Evolutionary conservation across 2,888 invertebrate genomes (phyloP).

Genomic region (Heteromyza rotundicornis): DNA sequence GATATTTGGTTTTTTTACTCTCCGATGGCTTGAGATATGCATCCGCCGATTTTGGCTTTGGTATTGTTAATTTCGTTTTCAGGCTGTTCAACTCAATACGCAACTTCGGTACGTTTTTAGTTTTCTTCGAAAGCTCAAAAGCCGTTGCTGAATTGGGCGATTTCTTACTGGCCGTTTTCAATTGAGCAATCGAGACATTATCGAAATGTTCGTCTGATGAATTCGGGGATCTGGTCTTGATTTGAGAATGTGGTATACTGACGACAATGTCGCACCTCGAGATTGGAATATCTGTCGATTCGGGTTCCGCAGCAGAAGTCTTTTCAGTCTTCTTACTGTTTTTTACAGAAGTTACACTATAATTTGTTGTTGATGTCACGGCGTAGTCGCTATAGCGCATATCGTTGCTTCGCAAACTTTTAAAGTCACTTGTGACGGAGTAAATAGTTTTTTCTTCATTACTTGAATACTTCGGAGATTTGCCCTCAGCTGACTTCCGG

Average conservation of each 20-base stretch:
- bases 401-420: conserved; percentile 61
- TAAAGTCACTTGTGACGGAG: conserved; percentile 52
- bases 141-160: conserved; percentile 28
- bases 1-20: conserved; percentile 35
- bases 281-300: neutral
- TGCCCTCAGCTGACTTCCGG: conserved; percentile 35
- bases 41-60: conserved; percentile 53
- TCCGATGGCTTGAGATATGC: conserved; percentile 38
- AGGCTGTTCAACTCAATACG: conserved; percentile 57
- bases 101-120: conserved; percentile 53
- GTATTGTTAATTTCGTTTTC: conserved; percentile 49
- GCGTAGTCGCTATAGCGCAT: conserved; percentile 56
- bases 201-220: conserved; percentile 53
- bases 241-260: conserved; percentile 58
- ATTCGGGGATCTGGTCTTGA: conserved; percentile 45
- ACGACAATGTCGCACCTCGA: conserved; percentile 56
- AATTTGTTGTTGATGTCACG: conserved; percentile 37
- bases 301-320: neutral
- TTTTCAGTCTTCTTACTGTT: conserved; percentile 16
- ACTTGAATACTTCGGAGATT: conserved; percentile 37
- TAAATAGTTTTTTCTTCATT: conserved; percentile 33
- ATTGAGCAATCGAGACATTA: conserved; percentile 44
- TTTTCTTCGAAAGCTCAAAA: conserved; percentile 15
- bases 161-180: conserved; percentile 59
- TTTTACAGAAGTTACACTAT: conserved; percentile 23